Evolutionary conservation across 23 tunicate genomes (phyloP), one percentile per base, ranked within the genome.

Genomic region (Phallusia fumigata): DNA sequence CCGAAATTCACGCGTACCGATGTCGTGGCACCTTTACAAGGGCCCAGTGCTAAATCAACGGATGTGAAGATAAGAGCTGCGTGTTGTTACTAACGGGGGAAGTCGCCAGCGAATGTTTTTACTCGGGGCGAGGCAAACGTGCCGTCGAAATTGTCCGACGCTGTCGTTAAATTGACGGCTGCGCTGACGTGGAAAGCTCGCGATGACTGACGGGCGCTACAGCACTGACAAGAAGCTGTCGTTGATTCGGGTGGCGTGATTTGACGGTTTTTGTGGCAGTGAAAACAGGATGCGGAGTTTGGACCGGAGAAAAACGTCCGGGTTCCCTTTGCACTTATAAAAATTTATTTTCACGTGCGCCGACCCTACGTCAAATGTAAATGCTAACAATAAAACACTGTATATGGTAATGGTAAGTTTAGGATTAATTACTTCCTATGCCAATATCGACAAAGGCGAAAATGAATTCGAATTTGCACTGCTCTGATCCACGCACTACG

Each of bases 241-340:
- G 69, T 22, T 58, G 69, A 58, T 22, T 58, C 69, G 69, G 13
- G 69, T 58, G 69, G 69, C 11, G 69, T 21, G 69, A 58, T 58
- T 24, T 58, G 69, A 22, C 47, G 47, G n/a, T 40, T 40, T 40
- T 10, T 5, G 47, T 40, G 47, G 69, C 16, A 58, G 69, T 58
- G 13, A 58, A 58, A 58, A 58, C 69, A 58, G 69, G 69, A 58
- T 58, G 28, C 69, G 69, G 47, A 58, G 69, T 24, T 58, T 24
- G 28, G 13, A 58, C 15, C 11, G 11, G 69, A n/a, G 28, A 24
- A 58, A 58, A 58, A 24, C 69, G 69, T 58, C 69, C 69, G 69
- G 69, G 69, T 58, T 51, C 28, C 11, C 69, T 2, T 40, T 40
- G 47, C 10, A 5, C 8, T 40, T 3, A 3, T 40, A 10, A 10